A percentile compares a stretch with the other conserved stretches of the same genome.
Conservation (phyloP, 1,140 invertebrate species). For the Varroa destructor region DNA sequence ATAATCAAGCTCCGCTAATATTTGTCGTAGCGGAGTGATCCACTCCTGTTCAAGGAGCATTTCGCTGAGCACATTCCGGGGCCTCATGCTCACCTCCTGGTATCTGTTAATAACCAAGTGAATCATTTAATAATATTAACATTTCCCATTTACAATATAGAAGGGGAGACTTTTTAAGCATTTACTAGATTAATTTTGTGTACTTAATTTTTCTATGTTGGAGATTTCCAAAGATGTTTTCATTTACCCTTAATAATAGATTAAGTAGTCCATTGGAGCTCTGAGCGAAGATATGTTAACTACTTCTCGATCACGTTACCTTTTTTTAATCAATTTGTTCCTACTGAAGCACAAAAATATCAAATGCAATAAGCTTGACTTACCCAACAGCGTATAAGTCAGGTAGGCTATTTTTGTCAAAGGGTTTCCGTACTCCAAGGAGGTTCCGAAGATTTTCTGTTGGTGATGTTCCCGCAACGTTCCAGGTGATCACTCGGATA, state of each 20-base stretch:
- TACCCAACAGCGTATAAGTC: constrained; percentile 70
- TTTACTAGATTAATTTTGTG: no score
- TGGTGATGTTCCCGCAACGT: constrained; percentile 56
- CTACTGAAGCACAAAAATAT: neutral
- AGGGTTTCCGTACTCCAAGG: constrained; percentile 48
- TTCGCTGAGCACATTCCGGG: constrained; percentile 65
- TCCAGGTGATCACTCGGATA: constrained; percentile 52
- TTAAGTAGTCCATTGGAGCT: no score
- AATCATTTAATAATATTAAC: constrained; percentile 24
- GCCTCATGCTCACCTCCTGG: constrained; percentile 76
- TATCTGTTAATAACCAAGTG: constrained; percentile 46
- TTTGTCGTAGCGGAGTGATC: constrained; percentile 55
- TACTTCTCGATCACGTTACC: no score
- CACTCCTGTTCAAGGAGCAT: constrained; percentile 68
- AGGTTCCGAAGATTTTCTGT: constrained; percentile 54
- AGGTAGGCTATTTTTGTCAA: constrained; percentile 48
- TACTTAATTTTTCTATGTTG: no score
- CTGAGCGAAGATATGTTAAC: no score
- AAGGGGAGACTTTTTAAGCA: no score
- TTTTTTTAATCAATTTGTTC: neutral
- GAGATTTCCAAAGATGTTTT: no score
- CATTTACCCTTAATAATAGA: no score
- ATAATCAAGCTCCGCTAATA: constrained; percentile 55
- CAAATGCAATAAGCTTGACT: constrained; percentile 30
- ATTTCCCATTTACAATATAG: neutral